These are phyloP conservation scores for Pachymerium ferrugineum DNA, from an alignment of 2,888 invertebrate species.

Conservation along the genomic window DNA sequence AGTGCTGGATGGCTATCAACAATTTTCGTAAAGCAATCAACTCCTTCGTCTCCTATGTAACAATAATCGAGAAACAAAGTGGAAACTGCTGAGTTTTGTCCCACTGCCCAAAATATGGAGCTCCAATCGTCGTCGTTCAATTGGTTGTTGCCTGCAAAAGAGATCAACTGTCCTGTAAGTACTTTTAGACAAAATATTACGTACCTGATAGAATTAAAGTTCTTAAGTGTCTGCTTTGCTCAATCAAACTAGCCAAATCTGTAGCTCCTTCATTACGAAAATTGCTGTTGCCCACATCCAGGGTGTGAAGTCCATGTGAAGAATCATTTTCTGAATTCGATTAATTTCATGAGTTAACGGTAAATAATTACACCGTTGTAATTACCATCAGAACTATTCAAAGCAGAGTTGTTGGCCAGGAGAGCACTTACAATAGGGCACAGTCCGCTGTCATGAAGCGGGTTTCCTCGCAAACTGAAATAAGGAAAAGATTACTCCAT, in stretches of 20 bases:
- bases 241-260: constrained; percentile 29
- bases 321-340: not conserved
- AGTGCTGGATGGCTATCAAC: not conserved
- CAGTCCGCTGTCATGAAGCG: constrained; percentile 28
- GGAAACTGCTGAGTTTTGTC: constrained; percentile 15
- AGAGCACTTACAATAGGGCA: constrained; percentile 11
- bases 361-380: not conserved
- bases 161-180: not conserved
- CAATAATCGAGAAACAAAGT: constrained; percentile 21
- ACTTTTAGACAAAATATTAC: too few relatives aligned
- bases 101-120: constrained; percentile 27
- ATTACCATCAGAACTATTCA: not conserved
- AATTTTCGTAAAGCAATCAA: not conserved
- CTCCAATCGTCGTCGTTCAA: constrained; percentile 27
- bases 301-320: not conserved
- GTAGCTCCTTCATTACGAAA: constrained; percentile 28
- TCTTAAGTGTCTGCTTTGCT: not conserved
- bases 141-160: constrained; percentile 1
- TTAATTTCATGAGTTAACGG: not conserved
- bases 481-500: too few relatives aligned
- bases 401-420: not conserved
- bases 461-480: constrained; percentile 14
- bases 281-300: constrained; percentile 25
- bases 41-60: constrained; percentile 26
- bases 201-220: constrained; percentile 27